phyloP scores from a whole-genome alignment of 2,888 invertebrate genomes.

The Cerceris ruficornis region DNA sequence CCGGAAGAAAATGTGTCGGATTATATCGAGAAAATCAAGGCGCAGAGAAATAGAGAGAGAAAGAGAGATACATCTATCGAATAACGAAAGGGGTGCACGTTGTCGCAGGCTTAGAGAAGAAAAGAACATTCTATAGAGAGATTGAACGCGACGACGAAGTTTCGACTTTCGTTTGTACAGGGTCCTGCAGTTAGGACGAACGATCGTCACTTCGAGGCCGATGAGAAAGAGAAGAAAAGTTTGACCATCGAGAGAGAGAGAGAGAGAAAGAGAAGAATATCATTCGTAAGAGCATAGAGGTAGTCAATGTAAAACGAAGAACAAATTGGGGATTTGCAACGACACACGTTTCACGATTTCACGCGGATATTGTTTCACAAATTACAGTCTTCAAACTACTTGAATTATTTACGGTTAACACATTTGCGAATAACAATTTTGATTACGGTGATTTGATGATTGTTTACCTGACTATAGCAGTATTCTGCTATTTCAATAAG shows the following conservation, averaged over 20 bases:
- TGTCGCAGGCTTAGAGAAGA: slow-evolving; percentile 8
- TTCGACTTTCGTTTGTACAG: slow-evolving; percentile 22
- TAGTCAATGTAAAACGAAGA: slow-evolving; percentile 34
- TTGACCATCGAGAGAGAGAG: slow-evolving; percentile 13
- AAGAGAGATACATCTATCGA: background rate
- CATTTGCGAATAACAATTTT: too few species aligned
- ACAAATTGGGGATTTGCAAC: slow-evolving; percentile 37
- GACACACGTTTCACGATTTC: slow-evolving; percentile 53
- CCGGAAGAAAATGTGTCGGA: background rate
- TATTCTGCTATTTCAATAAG: too few species aligned
- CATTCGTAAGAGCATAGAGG: slow-evolving; percentile 35
- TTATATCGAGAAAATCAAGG: slow-evolving; percentile 11
- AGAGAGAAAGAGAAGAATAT: slow-evolving; percentile 9
- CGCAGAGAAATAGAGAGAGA: slow-evolving; percentile 1
- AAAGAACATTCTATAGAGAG: slow-evolving; percentile 5
- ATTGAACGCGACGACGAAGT: slow-evolving; percentile 45
- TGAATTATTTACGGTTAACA: too few species aligned
- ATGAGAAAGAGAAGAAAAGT: slow-evolving; percentile 14
- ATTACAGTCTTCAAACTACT: too few species aligned
- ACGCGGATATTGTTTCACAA: slow-evolving; percentile 42
- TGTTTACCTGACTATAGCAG: too few species aligned
- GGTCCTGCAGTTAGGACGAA: too few species aligned
- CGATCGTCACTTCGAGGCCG: slow-evolving; percentile 55
- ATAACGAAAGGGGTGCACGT: background rate
- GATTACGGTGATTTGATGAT: too few species aligned